Conservation (phyloP, 2,888 invertebrate species). For the Pristionchus japonicus region DNA sequence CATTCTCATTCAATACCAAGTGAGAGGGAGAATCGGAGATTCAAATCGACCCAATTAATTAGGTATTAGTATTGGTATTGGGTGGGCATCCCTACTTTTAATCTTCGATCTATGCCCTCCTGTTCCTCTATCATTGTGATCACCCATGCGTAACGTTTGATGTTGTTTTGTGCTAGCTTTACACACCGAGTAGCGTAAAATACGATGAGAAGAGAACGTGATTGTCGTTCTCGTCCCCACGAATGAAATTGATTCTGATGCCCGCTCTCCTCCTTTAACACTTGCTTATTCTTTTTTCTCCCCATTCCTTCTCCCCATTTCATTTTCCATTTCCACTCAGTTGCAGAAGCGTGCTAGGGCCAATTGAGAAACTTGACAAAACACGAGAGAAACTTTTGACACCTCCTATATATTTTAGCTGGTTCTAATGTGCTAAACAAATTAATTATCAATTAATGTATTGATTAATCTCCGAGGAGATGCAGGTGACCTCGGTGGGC, state of each 20-base stretch:
- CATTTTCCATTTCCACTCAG: not conserved
- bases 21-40: too few relatives aligned
- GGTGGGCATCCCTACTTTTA: not conserved
- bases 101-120: not conserved
- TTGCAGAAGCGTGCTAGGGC: not conserved
- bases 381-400: too few relatives aligned
- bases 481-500: conserved; percentile 87
- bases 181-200: not conserved
- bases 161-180: conserved; percentile 9
- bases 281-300: not conserved
- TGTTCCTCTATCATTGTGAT: not conserved
- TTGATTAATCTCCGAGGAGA: conserved; percentile 87
- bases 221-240: not conserved
- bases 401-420: too few relatives aligned
- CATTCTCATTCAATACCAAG: too few relatives aligned
- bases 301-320: not conserved
- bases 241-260: not conserved
- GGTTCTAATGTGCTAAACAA: too few relatives aligned
- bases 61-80: too few relatives aligned
- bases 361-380: too few relatives aligned
- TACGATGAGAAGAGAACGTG: not conserved
- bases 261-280: not conserved
- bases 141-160: not conserved
- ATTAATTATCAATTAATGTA: too few relatives aligned
- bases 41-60: too few relatives aligned